A percentile compares a stretch with the other conserved stretches of the same genome.
Evolutionary conservation across 2,888 invertebrate genomes (phyloP).

Genomic region (Clusia tigrina): DNA sequence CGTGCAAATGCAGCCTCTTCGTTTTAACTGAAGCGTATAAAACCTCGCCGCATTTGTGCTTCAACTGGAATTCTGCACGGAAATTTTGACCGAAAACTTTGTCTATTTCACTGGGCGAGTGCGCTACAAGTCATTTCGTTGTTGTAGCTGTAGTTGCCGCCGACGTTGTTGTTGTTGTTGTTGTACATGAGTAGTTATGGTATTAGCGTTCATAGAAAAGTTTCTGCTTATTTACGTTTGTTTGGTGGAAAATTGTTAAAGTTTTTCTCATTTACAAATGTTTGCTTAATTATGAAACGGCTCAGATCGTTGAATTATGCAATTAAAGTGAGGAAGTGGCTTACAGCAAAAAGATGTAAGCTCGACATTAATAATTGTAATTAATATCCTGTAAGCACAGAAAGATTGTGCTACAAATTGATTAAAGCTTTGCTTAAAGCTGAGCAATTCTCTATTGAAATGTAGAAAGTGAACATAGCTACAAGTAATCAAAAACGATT

Average conservation of each 20-base stretch:
- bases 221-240: background rate
- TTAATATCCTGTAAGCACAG: no score
- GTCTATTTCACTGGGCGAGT: background rate
- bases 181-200: background rate
- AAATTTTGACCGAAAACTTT: background rate
- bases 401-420: no score
- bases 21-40: background rate
- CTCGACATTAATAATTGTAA: background rate
- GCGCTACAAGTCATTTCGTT: background rate
- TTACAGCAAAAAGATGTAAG: background rate
- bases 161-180: background rate
- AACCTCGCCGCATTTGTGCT: background rate
- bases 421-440: no score
- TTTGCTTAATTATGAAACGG: conserved; percentile 1
- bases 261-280: background rate
- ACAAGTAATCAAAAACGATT: no score
- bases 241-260: background rate
- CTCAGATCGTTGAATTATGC: background rate
- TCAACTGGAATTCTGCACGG: background rate
- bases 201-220: background rate
- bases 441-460: no score
- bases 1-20: background rate
- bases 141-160: background rate
- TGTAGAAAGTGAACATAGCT: no score
- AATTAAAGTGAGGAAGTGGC: background rate